Evolutionary conservation across 2,113 vertebrate genomes (phyloP).

Genomic region (Oncorhynchus nerka): DNA sequence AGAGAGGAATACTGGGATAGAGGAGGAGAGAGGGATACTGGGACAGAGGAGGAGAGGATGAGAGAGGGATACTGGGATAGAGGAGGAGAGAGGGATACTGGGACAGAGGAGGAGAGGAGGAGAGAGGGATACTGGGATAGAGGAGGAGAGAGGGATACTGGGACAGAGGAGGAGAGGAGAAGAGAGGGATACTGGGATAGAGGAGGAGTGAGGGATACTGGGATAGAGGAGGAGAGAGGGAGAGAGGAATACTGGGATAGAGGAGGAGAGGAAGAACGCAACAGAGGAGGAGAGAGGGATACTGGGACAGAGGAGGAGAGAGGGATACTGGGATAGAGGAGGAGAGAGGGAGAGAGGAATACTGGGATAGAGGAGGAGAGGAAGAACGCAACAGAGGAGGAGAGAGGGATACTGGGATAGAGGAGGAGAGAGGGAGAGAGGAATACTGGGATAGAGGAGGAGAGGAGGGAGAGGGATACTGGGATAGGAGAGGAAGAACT

Average conservation of each 20-base stretch:
- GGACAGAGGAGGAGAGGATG: neutral
- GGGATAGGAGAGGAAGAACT: no score
- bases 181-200: no score
- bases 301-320: neutral
- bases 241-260: no score
- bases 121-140: neutral
- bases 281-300: neutral
- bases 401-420: no score
- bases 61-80: neutral
- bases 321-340: neutral
- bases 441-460: no score
- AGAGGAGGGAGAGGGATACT: no score
- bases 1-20: neutral
- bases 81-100: neutral
- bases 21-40: neutral
- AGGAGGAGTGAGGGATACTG: no score
- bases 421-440: no score
- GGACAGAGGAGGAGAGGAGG: neutral
- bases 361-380: neutral
- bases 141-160: neutral
- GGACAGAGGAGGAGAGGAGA: neutral
- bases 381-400: no score
- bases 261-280: no score
- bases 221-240: no score
- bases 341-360: neutral